phyloP scores from a whole-genome alignment of 1,140 invertebrate genomes.

The Campoletis sonorensis region DNA sequence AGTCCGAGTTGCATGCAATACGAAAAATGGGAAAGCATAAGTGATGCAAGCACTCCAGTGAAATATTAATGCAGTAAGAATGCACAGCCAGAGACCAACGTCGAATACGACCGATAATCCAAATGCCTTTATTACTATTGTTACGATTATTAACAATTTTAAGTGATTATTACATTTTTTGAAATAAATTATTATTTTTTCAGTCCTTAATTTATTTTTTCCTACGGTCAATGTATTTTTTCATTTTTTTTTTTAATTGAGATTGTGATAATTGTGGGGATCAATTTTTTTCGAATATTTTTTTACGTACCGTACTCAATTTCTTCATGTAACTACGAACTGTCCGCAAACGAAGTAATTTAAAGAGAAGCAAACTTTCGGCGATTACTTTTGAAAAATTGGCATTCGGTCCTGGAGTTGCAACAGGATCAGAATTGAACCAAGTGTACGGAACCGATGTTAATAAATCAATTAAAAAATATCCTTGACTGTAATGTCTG shows the following conservation, averaged over 20 bases:
- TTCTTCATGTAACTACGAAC: conserved; percentile 57
- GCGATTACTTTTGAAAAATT: conserved; percentile 58
- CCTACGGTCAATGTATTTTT: too few relatives aligned
- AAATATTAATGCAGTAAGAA: conserved; percentile 61
- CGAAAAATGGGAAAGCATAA: conserved; percentile 61
- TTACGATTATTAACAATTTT: background rate
- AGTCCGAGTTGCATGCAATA: conserved; percentile 54
- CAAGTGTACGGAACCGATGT: conserved; percentile 65
- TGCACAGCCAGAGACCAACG: conserved; percentile 58
- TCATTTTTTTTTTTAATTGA: background rate
- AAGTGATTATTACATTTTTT: conserved; percentile 24
- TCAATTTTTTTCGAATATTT: conserved; percentile 21
- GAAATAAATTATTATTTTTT: too few relatives aligned
- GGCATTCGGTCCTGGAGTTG: conserved; percentile 46
- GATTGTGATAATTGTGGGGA: background rate
- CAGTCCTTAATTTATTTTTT: too few relatives aligned
- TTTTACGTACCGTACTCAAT: conserved; percentile 55
- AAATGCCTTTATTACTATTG: conserved; percentile 53
- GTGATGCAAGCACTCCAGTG: conserved; percentile 67
- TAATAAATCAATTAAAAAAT: conserved; percentile 63
- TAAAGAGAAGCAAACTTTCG: conserved; percentile 61
- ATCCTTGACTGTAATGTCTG: conserved; percentile 61
- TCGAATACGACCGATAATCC: conserved; percentile 51
- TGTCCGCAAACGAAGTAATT: conserved; percentile 60
- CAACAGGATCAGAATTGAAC: conserved; percentile 52